Evolutionary conservation across 2,888 invertebrate genomes (phyloP).

Genomic region (Bombylius discolor): DNA sequence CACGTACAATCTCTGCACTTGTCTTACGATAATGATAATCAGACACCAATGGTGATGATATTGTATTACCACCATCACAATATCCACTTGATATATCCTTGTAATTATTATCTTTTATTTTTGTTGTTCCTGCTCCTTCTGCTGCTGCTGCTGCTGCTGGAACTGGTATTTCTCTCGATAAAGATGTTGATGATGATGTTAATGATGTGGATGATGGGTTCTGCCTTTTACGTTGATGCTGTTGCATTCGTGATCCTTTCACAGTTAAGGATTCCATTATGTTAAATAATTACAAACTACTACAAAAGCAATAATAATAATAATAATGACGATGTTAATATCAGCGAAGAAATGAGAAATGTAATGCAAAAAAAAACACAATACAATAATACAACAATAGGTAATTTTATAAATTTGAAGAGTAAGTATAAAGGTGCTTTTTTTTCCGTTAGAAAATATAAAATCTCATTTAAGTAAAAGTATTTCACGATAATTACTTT

Average conservation of each 20-base stretch:
- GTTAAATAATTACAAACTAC: no score
- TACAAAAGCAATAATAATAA: no score
- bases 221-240: constrained; percentile 4
- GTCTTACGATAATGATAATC: constrained; percentile 42
- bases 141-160: not conserved
- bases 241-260: constrained; percentile 1
- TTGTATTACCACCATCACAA: not conserved
- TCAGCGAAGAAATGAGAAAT: no score
- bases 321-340: not conserved
- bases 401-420: no score
- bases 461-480: no score
- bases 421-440: no score
- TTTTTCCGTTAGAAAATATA: no score
- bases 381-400: no score
- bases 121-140: not conserved
- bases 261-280: not conserved
- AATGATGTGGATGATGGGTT: not conserved
- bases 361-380: no score
- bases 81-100: not conserved
- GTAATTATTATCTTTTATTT: not conserved
- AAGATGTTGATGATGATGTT: not conserved
- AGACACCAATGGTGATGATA: not conserved
- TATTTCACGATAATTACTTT: no score
- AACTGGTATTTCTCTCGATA: not conserved
- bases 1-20: constrained; percentile 67